A percentile compares a stretch with the other conserved stretches of the same genome.
Evolutionary conservation across 2,113 vertebrate genomes (phyloP).

Genomic region (Suncus etruscus): DNA sequence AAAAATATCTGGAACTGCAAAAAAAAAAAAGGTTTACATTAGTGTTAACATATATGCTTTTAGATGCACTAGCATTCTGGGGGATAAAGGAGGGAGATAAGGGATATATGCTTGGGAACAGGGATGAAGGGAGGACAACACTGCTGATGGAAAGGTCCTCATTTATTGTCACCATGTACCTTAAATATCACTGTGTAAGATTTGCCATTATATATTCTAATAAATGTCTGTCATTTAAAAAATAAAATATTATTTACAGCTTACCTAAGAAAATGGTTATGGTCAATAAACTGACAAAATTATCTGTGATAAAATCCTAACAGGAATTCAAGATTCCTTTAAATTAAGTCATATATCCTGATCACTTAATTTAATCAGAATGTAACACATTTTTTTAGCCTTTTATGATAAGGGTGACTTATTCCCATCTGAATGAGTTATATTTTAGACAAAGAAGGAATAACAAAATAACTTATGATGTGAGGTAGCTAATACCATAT

Average conservation of each 20-base stretch:
- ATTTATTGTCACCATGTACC: too few species aligned
- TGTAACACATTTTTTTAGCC: constrained; percentile 58
- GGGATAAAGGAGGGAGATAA: too few species aligned
- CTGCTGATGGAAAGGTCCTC: too few species aligned
- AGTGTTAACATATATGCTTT: too few species aligned
- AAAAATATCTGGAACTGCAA: too few species aligned
- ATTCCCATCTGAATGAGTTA: constrained; percentile 60
- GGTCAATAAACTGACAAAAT: constrained; percentile 58
- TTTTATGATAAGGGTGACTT: constrained; percentile 70
- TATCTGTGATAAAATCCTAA: constrained; percentile 50
- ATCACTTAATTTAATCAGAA: constrained; percentile 74
- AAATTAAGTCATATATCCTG: constrained; percentile 49
- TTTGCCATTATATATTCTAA: too few species aligned
- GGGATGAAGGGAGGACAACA: too few species aligned
- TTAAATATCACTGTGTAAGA: too few species aligned
- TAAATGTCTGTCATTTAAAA: too few species aligned
- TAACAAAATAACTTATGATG: constrained; percentile 72
- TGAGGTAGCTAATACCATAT: constrained; percentile 55
- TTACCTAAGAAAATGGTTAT: constrained; percentile 47
- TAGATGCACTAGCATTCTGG: too few species aligned
- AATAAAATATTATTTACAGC: constrained; percentile 54
- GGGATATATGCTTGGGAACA: too few species aligned
- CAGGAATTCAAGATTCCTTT: constrained; percentile 60
- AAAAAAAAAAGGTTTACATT: too few species aligned
- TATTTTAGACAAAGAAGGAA: constrained; percentile 66